phyloP scores from a whole-genome alignment of 1,140 invertebrate genomes.

The Yoshiicerus persimilis region DNA sequence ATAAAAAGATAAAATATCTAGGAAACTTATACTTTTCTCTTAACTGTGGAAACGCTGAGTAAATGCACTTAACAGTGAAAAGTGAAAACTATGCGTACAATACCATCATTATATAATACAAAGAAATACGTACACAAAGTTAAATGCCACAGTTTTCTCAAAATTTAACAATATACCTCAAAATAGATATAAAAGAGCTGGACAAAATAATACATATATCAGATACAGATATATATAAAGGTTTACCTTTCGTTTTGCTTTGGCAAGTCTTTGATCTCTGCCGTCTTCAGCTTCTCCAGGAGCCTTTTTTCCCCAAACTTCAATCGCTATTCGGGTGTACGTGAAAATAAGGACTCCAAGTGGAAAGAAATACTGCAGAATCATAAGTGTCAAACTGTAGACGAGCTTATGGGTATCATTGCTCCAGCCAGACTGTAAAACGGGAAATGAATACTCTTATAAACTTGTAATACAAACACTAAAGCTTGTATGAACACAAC shows the following conservation, averaged over 20 bases:
- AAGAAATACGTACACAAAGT: too few relatives aligned
- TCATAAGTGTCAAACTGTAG: constrained; percentile 75
- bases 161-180: too few relatives aligned
- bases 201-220: background rate
- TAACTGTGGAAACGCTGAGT: too few relatives aligned
- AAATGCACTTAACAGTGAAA: too few relatives aligned
- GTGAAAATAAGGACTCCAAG: constrained; percentile 80
- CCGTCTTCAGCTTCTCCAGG: constrained; percentile 82
- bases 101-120: too few relatives aligned
- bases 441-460: background rate
- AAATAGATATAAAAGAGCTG: background rate
- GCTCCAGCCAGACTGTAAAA: constrained; percentile 58
- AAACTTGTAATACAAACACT: background rate
- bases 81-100: too few relatives aligned
- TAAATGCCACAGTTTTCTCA: too few relatives aligned
- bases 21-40: too few relatives aligned
- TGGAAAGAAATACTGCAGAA: constrained; percentile 83
- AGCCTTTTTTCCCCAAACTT: constrained; percentile 83
- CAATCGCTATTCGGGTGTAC: constrained; percentile 80
- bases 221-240: background rate
- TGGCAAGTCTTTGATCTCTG: constrained; percentile 76
- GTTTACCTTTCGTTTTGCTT: constrained; percentile 83
- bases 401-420: constrained; percentile 61
- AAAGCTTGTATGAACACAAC: background rate
- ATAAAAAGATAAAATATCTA: too few relatives aligned